phyloP scores from a whole-genome alignment of 92 coral and sea anemone species.

The Palythoa grandis region DNA sequence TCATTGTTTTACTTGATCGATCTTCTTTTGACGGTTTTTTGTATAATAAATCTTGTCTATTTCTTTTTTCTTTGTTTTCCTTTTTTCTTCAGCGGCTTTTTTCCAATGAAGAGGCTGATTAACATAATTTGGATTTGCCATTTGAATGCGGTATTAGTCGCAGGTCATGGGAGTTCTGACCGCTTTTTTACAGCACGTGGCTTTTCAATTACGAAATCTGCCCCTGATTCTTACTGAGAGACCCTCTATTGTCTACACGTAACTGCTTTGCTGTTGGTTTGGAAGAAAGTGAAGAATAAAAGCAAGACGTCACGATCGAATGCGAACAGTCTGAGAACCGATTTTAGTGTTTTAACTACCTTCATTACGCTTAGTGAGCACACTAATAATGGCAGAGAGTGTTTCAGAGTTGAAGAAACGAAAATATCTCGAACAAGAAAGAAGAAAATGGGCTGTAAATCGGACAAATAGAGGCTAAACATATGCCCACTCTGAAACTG shows the following conservation, averaged over 20 bases:
- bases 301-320: no score
- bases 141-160: not conserved
- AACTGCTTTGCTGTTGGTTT: not conserved
- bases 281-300: not conserved
- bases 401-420: not conserved
- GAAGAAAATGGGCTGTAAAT: no score
- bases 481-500: no score
- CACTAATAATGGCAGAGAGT: slow-evolving; percentile 1
- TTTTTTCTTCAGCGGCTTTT: not conserved
- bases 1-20: slow-evolving; percentile 9
- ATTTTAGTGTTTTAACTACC: no score
- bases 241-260: slow-evolving; percentile 3
- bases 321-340: not conserved
- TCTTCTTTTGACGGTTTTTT: slow-evolving; percentile 4
- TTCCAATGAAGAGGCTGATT: slow-evolving; percentile 7
- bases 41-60: not conserved
- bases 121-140: slow-evolving; percentile 13
- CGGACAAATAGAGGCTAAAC: no score
- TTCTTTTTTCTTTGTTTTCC: not conserved
- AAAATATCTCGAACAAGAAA: not conserved
- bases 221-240: slow-evolving; percentile 7
- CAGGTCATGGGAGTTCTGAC: not conserved
- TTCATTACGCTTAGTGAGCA: slow-evolving; percentile 1
- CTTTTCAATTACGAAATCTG: slow-evolving; percentile 12
- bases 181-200: not conserved